These are phyloP conservation scores for Troides aeacus DNA, from an alignment of 2,888 invertebrate genomes.

Conservation along the genomic window DNA sequence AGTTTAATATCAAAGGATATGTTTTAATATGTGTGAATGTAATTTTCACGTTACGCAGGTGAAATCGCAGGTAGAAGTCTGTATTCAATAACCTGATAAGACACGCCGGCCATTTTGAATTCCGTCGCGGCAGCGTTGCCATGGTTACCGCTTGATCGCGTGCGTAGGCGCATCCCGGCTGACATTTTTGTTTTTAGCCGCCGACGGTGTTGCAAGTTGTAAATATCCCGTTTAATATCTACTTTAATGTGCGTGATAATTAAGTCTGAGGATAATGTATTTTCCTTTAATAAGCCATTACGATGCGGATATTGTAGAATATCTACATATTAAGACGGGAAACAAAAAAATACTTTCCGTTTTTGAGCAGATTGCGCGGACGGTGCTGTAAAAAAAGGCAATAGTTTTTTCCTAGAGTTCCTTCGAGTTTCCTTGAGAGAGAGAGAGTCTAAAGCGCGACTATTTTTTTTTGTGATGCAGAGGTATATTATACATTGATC, in stretches of 20 bases:
- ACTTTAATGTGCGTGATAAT: constrained; percentile 29
- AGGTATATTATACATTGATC: no score
- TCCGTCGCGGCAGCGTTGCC: constrained; percentile 52
- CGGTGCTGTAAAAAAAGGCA: no score
- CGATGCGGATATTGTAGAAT: constrained; percentile 9
- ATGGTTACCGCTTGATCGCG: constrained; percentile 61
- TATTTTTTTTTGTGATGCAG: no score
- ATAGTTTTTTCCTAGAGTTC: no score
- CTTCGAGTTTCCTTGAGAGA: no score
- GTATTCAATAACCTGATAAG: constrained; percentile 57
- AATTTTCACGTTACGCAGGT: constrained; percentile 7
- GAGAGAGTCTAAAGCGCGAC: no score
- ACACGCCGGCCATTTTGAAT: constrained; percentile 64
- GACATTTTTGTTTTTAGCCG: constrained; percentile 29
- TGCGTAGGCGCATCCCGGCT: constrained; percentile 48
- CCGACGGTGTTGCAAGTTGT: constrained; percentile 29
- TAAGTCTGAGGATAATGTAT: constrained; percentile 23
- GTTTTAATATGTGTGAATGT: no score
- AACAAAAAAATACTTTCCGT: neutral
- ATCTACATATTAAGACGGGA: neutral
- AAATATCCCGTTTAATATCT: constrained; percentile 29
- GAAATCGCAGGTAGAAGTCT: constrained; percentile 26
- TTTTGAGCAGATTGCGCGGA: neutral
- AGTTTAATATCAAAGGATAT: no score
- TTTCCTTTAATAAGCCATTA: constrained; percentile 15